Evolutionary conservation across 2,797 vertebrate species (phyloP).

Genomic region (Chlorospingus semifuscus): DNA sequence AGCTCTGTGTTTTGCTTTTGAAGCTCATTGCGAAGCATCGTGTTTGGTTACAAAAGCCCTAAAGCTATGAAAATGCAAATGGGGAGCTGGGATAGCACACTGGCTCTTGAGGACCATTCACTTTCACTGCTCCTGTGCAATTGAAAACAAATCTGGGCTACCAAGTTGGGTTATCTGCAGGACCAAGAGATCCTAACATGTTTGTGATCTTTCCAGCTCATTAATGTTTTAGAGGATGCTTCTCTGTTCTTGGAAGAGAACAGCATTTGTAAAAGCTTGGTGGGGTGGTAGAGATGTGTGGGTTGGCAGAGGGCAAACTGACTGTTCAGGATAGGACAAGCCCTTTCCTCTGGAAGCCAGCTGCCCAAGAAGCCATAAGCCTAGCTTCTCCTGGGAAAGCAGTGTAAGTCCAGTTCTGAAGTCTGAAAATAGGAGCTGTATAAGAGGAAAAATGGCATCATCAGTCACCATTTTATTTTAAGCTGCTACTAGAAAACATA

Average conservation of each 20-base stretch:
- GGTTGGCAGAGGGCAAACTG: neutral
- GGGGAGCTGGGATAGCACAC: neutral
- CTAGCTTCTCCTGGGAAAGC: neutral
- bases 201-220: neutral
- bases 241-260: neutral
- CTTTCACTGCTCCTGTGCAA: neutral
- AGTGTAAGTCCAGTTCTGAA: neutral
- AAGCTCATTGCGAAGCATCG: neutral
- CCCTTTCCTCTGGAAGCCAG: neutral
- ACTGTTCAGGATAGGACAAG: neutral
- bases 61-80: neutral
- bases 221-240: neutral
- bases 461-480: neutral
- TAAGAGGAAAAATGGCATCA: neutral
- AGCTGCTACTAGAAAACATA: neutral
- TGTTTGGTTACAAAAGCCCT: neutral
- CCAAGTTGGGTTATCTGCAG: neutral
- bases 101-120: neutral
- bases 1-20: neutral
- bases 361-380: neutral
- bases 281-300: fast-evolving
- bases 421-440: neutral
- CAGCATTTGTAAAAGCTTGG: neutral
- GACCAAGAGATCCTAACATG: neutral
- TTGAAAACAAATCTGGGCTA: neutral